Evolutionary conservation across 2,113 vertebrate genomes (phyloP), one percentile per base, ranked within the genome.

Genomic region (Rhodinocichla rosea): DNA sequence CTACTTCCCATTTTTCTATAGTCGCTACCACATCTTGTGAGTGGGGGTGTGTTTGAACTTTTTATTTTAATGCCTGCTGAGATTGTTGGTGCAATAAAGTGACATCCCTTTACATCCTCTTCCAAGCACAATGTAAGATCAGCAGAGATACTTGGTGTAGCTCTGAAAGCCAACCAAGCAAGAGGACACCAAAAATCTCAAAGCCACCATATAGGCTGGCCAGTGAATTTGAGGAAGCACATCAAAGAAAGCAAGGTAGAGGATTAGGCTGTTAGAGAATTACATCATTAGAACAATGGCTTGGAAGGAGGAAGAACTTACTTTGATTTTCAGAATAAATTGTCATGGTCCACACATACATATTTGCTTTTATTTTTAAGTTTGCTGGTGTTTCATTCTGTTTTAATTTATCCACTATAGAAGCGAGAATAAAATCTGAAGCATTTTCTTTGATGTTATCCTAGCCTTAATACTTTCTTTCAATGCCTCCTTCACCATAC

Each of bases 1-100:
- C 65, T 96, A 81, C 84, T 97, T 97, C 83, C 60, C 87, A 78
- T 89, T 96, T 96, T 94, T 92, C 89, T 97, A 65, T 21, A 94
- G 88, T 89, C 87, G 94, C 92, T 56, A 91, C 57, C 80, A 96
- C 3, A 14, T 80, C 90, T 82, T 86, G 27, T 68, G 28, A 91
- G 79, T 91, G 68, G 90, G 77, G 80, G 95, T 57, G 27, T 74
- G 45, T 86, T 96, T 97, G 68, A 98, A 94, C 89, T 91, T 96
- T 92, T 92, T 93, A 93, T 95, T 97, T 96, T 83, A 89, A 97
- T 97, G 96, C 65, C 90, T 62, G 93, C 69, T 84, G 85, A 97
- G 93, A 96, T 60, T 32, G 52, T 71, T 96, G 84, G 92, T 82
- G 85, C 91, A 95, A 95, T 94, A 87, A 90, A 91, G 56, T 15